Evolutionary conservation across 2,888 invertebrate species (phyloP), one percentile per base, ranked within the genome.

Genomic region (Apoda limacodes): DNA sequence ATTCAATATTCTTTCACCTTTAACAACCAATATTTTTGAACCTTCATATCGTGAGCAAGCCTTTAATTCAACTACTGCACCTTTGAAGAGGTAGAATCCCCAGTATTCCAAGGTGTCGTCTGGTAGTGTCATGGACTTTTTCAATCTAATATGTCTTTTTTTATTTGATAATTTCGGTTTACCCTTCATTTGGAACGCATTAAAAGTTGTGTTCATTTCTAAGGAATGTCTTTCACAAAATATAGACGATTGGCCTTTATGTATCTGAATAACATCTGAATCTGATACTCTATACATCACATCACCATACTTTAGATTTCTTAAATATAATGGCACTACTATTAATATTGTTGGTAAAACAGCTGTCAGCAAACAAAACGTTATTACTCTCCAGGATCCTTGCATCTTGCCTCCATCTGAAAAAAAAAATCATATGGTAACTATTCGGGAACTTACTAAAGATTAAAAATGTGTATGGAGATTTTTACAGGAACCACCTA

Each of bases 61-160:
- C 52, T 90, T 89, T 13, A 93, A 69, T 42, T 85, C 84, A 2
- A 93, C 92, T 7, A 84, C 84, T 2, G 93, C 91, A 13, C 92
- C 92, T 63, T 87, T 85, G 27, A 91, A 74, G 25, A 93, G 74
- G 69, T 89, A 93, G 68, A 93, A 93, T 2, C 93, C 92, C 92
- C 92, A 93, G 62, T 93, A 93, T 61, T 93, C 93, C 19, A 93
- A 67, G 6, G 92, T 92, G 50, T 93, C 93, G 60, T 93, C 93
- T 0, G 91, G 92, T 39, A 93, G 66, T 2, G 82, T 83, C 89
- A 93, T 91, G 4, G 90, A 90, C 55, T 93, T 93, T 58, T 88
- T 90, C 45, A 93, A 69, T 43, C 87, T 76, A 45, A 92, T 88
- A 52, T 91, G 90, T 62, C 89, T 91, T 28, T 85, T 84, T 50